phyloP scores from a whole-genome alignment of 2,888 invertebrate genomes.

The Phengaris arion region DNA sequence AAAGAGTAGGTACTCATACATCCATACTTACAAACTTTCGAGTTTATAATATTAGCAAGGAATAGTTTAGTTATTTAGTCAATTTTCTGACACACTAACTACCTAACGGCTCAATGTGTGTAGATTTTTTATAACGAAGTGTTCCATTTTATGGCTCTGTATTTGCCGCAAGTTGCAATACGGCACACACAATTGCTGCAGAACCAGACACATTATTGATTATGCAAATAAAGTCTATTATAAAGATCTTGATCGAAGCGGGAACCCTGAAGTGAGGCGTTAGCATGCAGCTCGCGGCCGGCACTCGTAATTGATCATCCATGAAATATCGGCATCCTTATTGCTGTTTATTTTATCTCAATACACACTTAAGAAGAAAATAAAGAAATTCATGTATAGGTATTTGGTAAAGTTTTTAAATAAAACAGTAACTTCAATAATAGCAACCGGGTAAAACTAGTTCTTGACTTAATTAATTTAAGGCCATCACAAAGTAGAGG shows the following conservation, averaged over 20 bases:
- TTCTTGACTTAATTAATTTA: neutral
- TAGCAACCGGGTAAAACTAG: neutral
- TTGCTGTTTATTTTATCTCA: slow-evolving; percentile 30
- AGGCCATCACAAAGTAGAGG: neutral
- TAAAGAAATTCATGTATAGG: neutral
- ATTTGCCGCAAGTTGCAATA: neutral
- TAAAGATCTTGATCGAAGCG: slow-evolving; percentile 11
- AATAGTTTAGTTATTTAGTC: too few relatives aligned
- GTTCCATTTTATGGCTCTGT: neutral
- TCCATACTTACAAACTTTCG: too few relatives aligned
- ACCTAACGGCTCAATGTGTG: too few relatives aligned
- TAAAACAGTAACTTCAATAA: neutral
- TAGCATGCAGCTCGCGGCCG: slow-evolving; percentile 14
- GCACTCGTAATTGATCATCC: neutral
- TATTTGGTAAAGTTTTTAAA: neutral
- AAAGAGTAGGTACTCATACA: too few relatives aligned
- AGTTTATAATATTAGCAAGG: too few relatives aligned
- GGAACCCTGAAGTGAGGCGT: slow-evolving; percentile 17
- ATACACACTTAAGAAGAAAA: neutral
- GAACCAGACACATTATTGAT: neutral
- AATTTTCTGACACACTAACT: too few relatives aligned
- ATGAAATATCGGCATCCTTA: slow-evolving; percentile 12
- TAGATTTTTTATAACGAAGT: too few relatives aligned
- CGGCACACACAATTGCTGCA: neutral
- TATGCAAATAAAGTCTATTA: neutral